phyloP scores from a whole-genome alignment of 2,113 vertebrate genomes.

The Ondatra zibethicus region DNA sequence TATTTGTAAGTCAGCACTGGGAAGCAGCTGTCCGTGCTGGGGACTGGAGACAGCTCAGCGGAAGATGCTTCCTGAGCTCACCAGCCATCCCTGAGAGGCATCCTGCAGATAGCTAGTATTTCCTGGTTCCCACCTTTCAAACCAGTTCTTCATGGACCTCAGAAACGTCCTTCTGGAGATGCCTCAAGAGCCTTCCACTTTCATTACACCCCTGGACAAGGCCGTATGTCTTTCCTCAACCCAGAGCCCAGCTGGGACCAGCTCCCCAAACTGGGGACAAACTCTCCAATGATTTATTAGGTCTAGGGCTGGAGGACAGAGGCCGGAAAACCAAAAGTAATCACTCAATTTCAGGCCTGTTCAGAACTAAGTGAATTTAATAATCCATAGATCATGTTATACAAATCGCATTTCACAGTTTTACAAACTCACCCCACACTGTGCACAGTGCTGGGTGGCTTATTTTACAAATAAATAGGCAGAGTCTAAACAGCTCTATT shows the following conservation, averaged over 20 bases:
- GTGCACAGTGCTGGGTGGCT: slow-evolving; percentile 65
- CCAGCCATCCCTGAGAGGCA: background rate
- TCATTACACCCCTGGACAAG: background rate
- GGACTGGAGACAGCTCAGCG: too few relatives aligned
- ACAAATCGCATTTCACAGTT: slow-evolving; percentile 79
- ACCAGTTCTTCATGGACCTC: background rate
- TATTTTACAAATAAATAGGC: slow-evolving; percentile 77
- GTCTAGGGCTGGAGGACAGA: background rate
- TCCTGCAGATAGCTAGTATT: background rate
- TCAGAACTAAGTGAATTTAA: slow-evolving; percentile 76
- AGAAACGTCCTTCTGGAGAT: background rate
- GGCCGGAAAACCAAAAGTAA: slow-evolving; percentile 48
- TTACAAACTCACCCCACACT: slow-evolving; percentile 69
- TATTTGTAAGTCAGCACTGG: background rate
- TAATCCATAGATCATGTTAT: slow-evolving; percentile 77
- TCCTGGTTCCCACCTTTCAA: background rate
- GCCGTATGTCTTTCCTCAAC: background rate
- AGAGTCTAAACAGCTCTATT: slow-evolving; percentile 62
- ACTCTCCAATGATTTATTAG: background rate
- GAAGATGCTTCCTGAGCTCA: background rate
- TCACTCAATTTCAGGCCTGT: slow-evolving; percentile 59
- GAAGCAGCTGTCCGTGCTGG: fast-evolving
- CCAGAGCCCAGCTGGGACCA: background rate
- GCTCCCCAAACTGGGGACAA: background rate
- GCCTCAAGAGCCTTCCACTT: background rate